Percentiles rank a stretch among this genome's conserved stretches.
phyloP scores from a whole-genome alignment of 2,888 invertebrate genomes.

The Chymomyza caudatula region DNA sequence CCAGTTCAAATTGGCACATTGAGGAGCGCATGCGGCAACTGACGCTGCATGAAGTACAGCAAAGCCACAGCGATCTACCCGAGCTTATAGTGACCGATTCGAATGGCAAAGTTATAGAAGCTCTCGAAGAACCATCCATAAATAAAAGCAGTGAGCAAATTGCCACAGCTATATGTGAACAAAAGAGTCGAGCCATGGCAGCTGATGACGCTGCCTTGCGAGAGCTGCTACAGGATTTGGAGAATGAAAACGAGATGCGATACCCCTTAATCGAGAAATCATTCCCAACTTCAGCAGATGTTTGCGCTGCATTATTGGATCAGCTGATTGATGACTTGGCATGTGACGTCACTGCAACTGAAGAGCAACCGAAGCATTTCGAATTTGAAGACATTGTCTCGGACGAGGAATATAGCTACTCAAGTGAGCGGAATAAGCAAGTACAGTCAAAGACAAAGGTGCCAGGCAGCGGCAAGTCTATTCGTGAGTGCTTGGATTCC shows the following conservation, averaged over 20 bases:
- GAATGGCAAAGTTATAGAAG: not conserved
- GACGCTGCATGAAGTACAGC: constrained; percentile 1
- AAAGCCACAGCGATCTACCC: not conserved
- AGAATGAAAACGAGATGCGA: constrained; percentile 50
- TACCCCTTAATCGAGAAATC: constrained; percentile 33
- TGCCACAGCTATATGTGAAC: constrained; percentile 35
- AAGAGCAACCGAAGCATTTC: constrained; percentile 33
- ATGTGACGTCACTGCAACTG: constrained; percentile 18
- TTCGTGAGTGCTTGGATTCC: constrained; percentile 52
- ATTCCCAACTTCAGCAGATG: constrained; percentile 20
- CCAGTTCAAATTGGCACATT: constrained; percentile 35
- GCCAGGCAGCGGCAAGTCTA: constrained; percentile 46
- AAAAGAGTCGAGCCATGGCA: constrained; percentile 36
- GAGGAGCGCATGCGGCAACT: constrained; percentile 51
- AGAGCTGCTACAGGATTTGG: constrained; percentile 55
- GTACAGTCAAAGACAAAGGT: constrained; percentile 29
- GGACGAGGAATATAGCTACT: constrained; percentile 59
- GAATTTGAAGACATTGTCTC: constrained; percentile 56
- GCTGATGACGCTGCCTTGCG: constrained; percentile 53
- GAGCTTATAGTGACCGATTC: constrained; percentile 6
- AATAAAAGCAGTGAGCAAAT: constrained; percentile 18
- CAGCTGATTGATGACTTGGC: constrained; percentile 45
- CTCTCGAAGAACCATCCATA: not conserved
- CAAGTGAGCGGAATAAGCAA: constrained; percentile 27
- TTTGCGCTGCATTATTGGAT: constrained; percentile 44